Percentiles rank a stretch among this genome's conserved stretches.
These are phyloP conservation scores for Mercenaria mercenaria DNA, from an alignment of 1,140 invertebrate species.

Conservation along the genomic window DNA sequence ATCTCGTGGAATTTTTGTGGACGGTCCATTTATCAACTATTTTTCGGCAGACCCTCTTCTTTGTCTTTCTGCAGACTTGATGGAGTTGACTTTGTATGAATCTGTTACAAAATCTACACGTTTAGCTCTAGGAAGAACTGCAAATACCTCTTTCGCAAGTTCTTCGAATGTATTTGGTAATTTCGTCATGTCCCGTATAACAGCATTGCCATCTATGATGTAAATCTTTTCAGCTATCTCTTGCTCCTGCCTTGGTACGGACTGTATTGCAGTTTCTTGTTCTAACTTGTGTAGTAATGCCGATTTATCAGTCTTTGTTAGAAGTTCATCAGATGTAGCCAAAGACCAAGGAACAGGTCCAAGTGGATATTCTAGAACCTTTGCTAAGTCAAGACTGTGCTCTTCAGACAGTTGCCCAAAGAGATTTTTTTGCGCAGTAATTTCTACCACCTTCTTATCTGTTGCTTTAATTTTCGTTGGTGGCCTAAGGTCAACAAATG, in stretches of 20 bases:
- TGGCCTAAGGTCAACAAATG: too few relatives aligned
- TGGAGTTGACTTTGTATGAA: background rate
- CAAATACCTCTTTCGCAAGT: background rate
- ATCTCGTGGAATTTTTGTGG: constrained; percentile 9
- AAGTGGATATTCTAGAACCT: constrained; percentile 3
- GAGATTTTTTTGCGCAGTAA: too few relatives aligned
- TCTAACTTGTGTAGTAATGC: constrained; percentile 38
- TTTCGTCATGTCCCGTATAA: background rate
- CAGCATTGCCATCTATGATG: background rate
- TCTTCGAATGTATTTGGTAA: background rate
- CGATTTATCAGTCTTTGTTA: constrained; percentile 51
- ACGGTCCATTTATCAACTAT: background rate
- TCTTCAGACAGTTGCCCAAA: background rate
- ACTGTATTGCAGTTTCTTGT: background rate
- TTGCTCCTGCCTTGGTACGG: background rate
- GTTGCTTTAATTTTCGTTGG: too few relatives aligned
- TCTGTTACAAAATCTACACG: background rate
- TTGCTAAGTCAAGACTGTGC: constrained; percentile 30
- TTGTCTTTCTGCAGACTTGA: background rate
- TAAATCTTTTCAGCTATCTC: background rate
- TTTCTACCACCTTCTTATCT: background rate
- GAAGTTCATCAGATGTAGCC: constrained; percentile 55
- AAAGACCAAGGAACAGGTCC: constrained; percentile 53
- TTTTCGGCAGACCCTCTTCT: too few relatives aligned
- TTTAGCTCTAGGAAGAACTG: background rate